Base-by-base conservation (phyloP, 2,888 invertebrate species). In the Agonopterix subpropinquella region DNA sequence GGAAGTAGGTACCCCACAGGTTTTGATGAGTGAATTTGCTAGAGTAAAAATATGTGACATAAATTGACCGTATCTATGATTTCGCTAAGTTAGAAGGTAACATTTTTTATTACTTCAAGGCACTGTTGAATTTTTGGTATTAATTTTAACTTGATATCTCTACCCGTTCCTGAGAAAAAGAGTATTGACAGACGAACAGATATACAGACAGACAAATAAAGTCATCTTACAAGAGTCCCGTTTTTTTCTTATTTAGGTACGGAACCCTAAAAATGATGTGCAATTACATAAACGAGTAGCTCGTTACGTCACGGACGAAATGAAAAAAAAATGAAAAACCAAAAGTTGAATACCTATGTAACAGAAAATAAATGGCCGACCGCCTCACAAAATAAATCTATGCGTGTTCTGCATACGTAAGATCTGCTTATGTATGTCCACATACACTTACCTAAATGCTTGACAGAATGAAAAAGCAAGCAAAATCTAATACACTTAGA, bases 401-500 rank as follows among this genome's bases (percentile, higher is more conserved):
- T 57, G 63, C 73, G 74, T 73, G 75, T 58, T 57, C 65, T 52
- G 73, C 65, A 67, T 74, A 62, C 68, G 68, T 76, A 74, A 76
- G 68, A 70, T 73, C 75, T 76, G 63, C 65, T 60, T 69, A 49
- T 65, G 66, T 28, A 28, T 28, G 28, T 68, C 64, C 67, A 65
- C 65, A 64, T 68, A 62, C 69, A 67, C 65, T 60, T 63, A 64
- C 66, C 67, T 67, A 73, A 67, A 67, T 73, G 74, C 74, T 76
- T 77, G 82, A 77, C 80, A 77, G 81, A 79, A 85, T 85, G 86
- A 85, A 85, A 83, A 80, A 85, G 81, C 82, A 81, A 82, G 80
- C 79, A 78, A 79, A 86, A 86, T 85, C 77, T 86, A 87, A 87
- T 87, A 87, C 86, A 87, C 87, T 88, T 87, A 87, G 79, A 82